Evolutionary conservation across 2,797 vertebrate genomes (phyloP).

Genomic region (Tiaroga cobitis): DNA sequence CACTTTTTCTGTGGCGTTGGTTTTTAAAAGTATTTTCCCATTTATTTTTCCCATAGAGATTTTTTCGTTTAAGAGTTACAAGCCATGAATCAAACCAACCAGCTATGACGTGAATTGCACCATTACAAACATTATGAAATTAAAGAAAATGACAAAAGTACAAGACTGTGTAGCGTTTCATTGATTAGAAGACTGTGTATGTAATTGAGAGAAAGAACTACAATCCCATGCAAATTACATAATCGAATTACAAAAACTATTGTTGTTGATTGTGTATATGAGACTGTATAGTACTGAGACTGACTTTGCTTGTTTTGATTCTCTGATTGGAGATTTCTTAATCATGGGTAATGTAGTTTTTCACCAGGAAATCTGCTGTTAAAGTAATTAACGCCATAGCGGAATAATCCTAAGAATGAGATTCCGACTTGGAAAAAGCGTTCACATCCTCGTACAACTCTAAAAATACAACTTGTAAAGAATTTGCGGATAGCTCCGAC

Average conservation of each 20-base stretch:
- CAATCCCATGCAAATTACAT: background rate
- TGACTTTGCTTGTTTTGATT: background rate
- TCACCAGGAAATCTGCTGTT: background rate
- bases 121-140: background rate
- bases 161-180: background rate
- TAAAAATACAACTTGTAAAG: background rate
- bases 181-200: background rate
- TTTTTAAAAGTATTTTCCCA: background rate
- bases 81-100: background rate
- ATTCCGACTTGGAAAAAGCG: background rate
- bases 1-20: background rate
- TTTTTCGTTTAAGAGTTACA: background rate
- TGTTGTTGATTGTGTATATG: background rate
- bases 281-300: background rate
- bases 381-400: background rate
- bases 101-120: background rate
- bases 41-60: background rate
- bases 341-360: background rate
- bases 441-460: no score
- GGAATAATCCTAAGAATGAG: background rate
- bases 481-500: background rate
- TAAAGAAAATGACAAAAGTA: background rate
- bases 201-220: background rate
- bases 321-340: background rate
- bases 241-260: background rate